A percentile compares a stretch with the other conserved stretches of the same genome.
Conservation (phyloP, 2,888 invertebrate genomes). For the Drosophila macrothrix region DNA sequence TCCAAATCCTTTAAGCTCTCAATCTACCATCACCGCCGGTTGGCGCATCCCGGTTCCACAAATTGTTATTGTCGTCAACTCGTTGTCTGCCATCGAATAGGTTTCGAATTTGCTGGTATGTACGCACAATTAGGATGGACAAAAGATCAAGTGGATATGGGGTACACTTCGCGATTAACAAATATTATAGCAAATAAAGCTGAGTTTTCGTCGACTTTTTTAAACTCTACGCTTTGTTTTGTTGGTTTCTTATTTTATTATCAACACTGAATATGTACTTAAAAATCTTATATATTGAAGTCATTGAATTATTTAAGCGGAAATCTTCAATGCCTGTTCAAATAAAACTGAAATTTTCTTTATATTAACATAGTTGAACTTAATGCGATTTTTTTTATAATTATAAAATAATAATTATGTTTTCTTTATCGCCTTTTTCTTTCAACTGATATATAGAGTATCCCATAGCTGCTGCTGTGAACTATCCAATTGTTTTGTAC, state of each 20-base stretch:
- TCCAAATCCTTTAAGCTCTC: conserved; percentile 65
- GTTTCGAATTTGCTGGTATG: conserved; percentile 1
- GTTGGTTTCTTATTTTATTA: not conserved
- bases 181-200: not conserved
- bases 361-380: not conserved
- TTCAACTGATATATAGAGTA: not conserved
- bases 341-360: not conserved
- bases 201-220: not conserved
- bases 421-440: not conserved
- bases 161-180: not conserved
- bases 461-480: not conserved
- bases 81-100: conserved; percentile 15
- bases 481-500: not conserved
- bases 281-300: not conserved
- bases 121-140: not conserved
- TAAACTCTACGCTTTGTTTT: not conserved
- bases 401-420: not conserved
- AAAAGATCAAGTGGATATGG: not conserved
- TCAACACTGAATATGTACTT: not conserved
- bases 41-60: conserved; percentile 6
- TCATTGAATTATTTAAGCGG: not conserved
- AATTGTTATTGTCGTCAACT: conserved; percentile 10
- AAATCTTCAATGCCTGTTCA: not conserved
- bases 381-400: not conserved
- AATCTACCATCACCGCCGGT: conserved; percentile 9